Evolutionary conservation across 2,113 vertebrate species (phyloP), one percentile per base, ranked within the genome.

Genomic region (Ginglymostoma cirratum): DNA sequence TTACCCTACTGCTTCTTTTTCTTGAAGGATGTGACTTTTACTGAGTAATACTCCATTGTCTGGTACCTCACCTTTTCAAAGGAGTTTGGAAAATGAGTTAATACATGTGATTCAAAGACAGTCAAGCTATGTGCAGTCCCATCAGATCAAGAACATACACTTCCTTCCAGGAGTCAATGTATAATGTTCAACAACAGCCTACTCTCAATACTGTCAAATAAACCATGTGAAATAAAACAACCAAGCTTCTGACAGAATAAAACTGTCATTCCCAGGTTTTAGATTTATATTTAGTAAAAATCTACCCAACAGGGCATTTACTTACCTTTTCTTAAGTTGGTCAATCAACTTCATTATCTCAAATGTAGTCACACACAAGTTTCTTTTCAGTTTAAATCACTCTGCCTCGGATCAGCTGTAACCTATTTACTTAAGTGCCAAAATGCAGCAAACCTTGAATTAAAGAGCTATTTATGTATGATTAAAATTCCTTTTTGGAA

Each of bases 301-400:
- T 15, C 3, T 65, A 93, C 38, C 34, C 65, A 67, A 83, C 19
- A 93, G 17, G 8, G 23, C 38, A 66, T 8, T 93, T 66, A 67
- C 61, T 93, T 93, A 93, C 61, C 89, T 17, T 34, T 92, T 65
- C 30, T 92, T 92, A 93, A 93, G 17, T 93, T 93, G 89, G 34
- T 67, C 61, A 38, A 66, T 67, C 61, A 65, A 65, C 61, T 93
- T 38, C 61, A 67, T 93, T 93, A 66, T 66, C 89, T 66, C 61
- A 93, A 38, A 93, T 66, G 61, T 61, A 66, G 61, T 93, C n/a
- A 66, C 55, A 21, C 89, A 92, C 23, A 23, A 95, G 38, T 42
- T 45, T 52, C 38, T 17, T 5, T 23, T 95, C 17, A 52, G 42
- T 34, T 34, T 52, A 48, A 52, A 95, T 52, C 27, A 48, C 67